A percentile compares a stretch with the other conserved stretches of the same genome.
Conservation (phyloP, 92 coral and sea anemone genomes). For the Umimayanthus chanpuru region DNA sequence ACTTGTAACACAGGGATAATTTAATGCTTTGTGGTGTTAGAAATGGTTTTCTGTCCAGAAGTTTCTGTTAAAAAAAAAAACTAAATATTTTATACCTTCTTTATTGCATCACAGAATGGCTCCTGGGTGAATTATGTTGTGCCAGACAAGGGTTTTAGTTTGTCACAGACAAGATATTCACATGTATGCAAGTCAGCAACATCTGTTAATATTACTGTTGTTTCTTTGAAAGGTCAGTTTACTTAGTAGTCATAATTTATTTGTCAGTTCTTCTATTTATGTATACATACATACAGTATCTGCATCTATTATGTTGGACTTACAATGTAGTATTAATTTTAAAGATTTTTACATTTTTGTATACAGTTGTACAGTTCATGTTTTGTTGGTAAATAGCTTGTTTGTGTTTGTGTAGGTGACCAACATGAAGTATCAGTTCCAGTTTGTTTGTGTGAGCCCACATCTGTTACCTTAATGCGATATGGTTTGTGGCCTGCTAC, state of each 20-base stretch:
- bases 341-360: no score
- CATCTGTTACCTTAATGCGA: slow-evolving; percentile 48
- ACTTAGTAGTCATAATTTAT: slow-evolving; percentile 5
- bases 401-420: slow-evolving; percentile 54
- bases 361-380: no score
- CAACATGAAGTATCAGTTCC: slow-evolving; percentile 54
- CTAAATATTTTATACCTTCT: no score
- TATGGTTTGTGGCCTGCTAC: slow-evolving; percentile 71
- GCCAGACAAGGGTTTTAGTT: neutral
- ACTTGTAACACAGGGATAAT: no score
- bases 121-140: neutral
- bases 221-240: slow-evolving; percentile 23
- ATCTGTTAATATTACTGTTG: slow-evolving; percentile 14
- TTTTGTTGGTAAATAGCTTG: no score
- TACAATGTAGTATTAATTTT: no score
- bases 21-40: no score
- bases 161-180: neutral
- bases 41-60: neutral
- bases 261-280: neutral
- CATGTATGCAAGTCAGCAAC: neutral
- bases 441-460: slow-evolving; percentile 52
- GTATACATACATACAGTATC: neutral
- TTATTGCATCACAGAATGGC: neutral
- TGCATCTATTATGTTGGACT: no score
- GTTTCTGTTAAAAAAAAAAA: neutral